Conservation (phyloP, 1,140 invertebrate species). For the Tetranychus urticae region DNA sequence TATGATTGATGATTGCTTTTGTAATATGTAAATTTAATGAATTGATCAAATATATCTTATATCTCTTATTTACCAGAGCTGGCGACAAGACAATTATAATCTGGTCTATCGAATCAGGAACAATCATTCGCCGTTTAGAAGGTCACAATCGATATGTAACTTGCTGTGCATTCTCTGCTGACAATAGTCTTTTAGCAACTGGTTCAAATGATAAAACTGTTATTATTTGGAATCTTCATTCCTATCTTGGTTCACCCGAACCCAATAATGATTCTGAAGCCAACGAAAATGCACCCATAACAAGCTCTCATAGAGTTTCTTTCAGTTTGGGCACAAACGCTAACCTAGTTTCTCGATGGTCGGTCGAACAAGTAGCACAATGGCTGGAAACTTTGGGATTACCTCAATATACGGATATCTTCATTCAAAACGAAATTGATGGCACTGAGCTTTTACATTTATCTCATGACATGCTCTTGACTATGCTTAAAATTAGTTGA, state of each 20-base stretch:
- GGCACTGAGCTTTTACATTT: conserved; percentile 32
- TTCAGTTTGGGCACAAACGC: conserved; percentile 15
- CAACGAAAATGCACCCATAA: neutral
- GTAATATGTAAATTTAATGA: neutral
- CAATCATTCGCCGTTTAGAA: conserved; percentile 17
- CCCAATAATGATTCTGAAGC: neutral
- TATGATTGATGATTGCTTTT: neutral
- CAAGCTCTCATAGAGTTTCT: neutral
- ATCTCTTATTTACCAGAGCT: conserved; percentile 20
- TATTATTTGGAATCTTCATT: conserved; percentile 32
- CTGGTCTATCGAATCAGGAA: conserved; percentile 29
- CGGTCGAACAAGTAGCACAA: conserved; percentile 29
- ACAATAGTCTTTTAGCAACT: conserved; percentile 35
- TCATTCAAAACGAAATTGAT: conserved; percentile 26
- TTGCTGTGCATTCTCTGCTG: conserved; percentile 38
- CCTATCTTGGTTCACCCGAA: neutral
- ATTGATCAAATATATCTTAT: too few species aligned
- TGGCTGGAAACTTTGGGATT: conserved; percentile 36
- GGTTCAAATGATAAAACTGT: conserved; percentile 45
- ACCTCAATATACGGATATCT: conserved; percentile 24
- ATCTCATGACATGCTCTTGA: conserved; percentile 27
- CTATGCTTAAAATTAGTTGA: conserved; percentile 23
- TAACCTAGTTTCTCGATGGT: conserved; percentile 28
- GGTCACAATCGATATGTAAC: conserved; percentile 34
- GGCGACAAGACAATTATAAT: conserved; percentile 42